Evolutionary conservation across 2,797 vertebrate species (phyloP), one percentile per base, ranked within the genome.

Genomic region (Chaunax sp.): DNA sequence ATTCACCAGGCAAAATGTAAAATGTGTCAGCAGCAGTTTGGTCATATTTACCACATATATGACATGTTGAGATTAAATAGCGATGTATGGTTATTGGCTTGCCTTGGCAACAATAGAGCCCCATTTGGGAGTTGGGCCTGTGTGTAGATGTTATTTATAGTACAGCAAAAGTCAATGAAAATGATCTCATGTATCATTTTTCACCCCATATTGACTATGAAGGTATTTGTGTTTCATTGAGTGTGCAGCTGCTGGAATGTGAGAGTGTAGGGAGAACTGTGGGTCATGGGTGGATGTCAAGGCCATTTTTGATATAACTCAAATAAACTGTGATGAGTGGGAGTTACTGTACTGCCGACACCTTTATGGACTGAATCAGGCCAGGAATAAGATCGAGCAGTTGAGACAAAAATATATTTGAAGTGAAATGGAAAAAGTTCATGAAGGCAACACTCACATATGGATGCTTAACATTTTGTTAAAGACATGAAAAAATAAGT

Each of bases 31-130:
- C 51, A 55, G 66, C 78, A 83, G 85, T 90, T 88, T 78, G 69
- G 80, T 83, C 75, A 84, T 77, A 68, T 87, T 85, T 66, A 82
- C 78, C 73, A 57, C 70, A 33, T 61, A 23, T 83, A 82, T 84
- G 88, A 84, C 80, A 85, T 54, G 81, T 68, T 80, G 60, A 86
- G 78, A 89, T 88, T 81, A 87, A 87, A 90, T 82, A 78, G 80
- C 78, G 77, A 85, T 83, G 82, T 84, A 73, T 84, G 81, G 82
- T 82, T 81, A 67, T 49, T 70, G 72, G 68, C 68, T 76, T 60
- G 56, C 78, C 82, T 64, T 76, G 54, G 78, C 71, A 86, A 91
- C 87, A 79, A 85, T 87, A 67, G 59, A 80, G 64, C 47, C 70
- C 72, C 67, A 74, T 57, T 45, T 71, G 72, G 69, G 52, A 44